A percentile compares a stretch with the other conserved stretches of the same genome.
Conservation (phyloP, 2,888 invertebrate species). For the Andrena praecox region DNA sequence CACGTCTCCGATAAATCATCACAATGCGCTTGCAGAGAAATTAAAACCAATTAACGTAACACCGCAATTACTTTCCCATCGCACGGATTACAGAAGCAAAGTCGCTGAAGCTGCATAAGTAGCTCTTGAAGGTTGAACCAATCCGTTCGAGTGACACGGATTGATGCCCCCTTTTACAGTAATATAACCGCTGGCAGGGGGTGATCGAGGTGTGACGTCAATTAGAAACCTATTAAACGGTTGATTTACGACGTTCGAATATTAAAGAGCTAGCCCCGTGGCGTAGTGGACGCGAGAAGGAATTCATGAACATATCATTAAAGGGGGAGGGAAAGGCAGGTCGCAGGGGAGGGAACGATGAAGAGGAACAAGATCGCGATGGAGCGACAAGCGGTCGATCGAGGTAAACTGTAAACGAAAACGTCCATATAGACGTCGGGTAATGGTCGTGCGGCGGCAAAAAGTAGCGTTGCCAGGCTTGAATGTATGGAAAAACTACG, state of each 20-base stretch:
- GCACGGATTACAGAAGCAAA: neutral
- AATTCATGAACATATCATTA: slow-evolving; percentile 31
- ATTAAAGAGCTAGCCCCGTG: neutral
- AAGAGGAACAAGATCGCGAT: neutral
- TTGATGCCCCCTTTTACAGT: neutral
- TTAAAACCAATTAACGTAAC: neutral
- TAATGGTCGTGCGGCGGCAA: slow-evolving; percentile 12
- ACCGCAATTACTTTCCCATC: neutral
- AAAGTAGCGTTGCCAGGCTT: neutral
- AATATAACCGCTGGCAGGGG: neutral
- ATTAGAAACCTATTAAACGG: slow-evolving; percentile 27
- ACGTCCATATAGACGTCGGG: slow-evolving; percentile 6
- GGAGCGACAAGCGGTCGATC: slow-evolving; percentile 10
- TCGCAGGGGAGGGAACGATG: neutral
- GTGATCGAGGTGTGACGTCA: neutral
- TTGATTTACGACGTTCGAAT: slow-evolving; percentile 15
- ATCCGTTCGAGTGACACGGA: neutral
- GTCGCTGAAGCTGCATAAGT: neutral
- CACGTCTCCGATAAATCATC: too few relatives aligned
- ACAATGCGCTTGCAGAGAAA: too few relatives aligned
- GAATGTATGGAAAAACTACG: slow-evolving; percentile 12
- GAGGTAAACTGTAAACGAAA: slow-evolving; percentile 35
- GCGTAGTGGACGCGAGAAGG: slow-evolving; percentile 3
- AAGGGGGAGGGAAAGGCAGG: neutral
- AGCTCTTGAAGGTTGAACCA: neutral